Evolutionary conservation across 1,140 invertebrate species (phyloP), one percentile per base, ranked within the genome.

Genomic region (Chymomyza costata): DNA sequence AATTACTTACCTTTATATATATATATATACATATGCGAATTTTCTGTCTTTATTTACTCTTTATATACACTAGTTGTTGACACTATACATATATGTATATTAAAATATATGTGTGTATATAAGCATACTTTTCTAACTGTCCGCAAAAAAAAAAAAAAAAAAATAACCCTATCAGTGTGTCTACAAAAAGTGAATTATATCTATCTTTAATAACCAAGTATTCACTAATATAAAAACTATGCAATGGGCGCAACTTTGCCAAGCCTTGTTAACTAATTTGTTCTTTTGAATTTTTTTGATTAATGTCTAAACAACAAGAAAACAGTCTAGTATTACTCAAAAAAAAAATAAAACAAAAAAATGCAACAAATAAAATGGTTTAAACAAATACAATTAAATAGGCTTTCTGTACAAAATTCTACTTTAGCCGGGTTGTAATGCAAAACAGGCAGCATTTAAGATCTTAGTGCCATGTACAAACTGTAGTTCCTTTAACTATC

Each of bases 251-350:
- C 5, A 14, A 19, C 25, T 14, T n/a, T 15, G 31, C n/a, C 11
- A 41, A 65, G 31, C 31, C 13, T 67, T 67, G 53, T 74, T 61
- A 69, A 74, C 55, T 74, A 74, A 74, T 61, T 50, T 57, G 50
- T 60, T 74, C 39, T n/a, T n/a, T n/a, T n/a, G n/a, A 30, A 32
- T 38, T 40, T 44, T 62, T 54, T 51, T 51, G 65, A 69, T 68
- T 70, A 65, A 61, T 57, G 44, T 55, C 47, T 65, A 65, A 41
- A 47, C 45, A 63, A 53, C 18, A 41, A 65, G 34, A 25, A 62
- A 51, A 50, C 56, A 31, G 31, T n/a, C 28, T 50, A 52, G 47
- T 16, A 50, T 65, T 21, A 21, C 28, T 16, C 17, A 44, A 58
- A 50, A 30, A 59, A 63, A 45, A 37, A 41, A n/a, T n/a, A 39